These are phyloP conservation scores for Macroglossus sobrinus DNA, from an alignment of 2,113 vertebrate genomes.

Conservation along the genomic window DNA sequence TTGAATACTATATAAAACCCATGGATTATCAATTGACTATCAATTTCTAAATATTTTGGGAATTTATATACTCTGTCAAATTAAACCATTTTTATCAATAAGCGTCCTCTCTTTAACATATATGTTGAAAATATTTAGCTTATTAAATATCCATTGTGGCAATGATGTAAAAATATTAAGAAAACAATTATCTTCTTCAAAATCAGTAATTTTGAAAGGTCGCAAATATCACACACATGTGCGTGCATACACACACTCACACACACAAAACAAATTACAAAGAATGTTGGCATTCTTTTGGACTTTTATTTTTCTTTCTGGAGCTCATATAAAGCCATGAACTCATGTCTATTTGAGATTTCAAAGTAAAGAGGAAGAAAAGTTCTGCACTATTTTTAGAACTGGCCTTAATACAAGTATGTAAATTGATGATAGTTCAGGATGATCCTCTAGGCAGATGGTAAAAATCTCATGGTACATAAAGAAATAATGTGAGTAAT, in stretches of 20 bases:
- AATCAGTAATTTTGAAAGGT: not conserved
- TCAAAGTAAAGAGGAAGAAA: not conserved
- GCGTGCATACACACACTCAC: not conserved
- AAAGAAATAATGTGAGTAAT: conserved; percentile 27
- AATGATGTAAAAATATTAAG: not conserved
- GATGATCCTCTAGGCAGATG: conserved; percentile 6
- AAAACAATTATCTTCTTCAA: not conserved
- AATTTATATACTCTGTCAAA: not conserved
- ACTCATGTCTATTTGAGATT: not conserved
- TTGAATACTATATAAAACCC: not conserved
- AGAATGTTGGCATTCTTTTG: not conserved
- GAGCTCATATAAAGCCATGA: not conserved
- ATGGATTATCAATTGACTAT: not conserved
- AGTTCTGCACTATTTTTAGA: not conserved
- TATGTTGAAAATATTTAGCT: not conserved
- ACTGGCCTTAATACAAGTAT: not conserved
- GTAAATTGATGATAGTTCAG: not conserved
- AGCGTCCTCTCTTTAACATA: not conserved
- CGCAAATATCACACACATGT: not conserved
- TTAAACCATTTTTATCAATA: not conserved
- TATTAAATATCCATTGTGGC: not conserved
- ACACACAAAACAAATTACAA: not conserved
- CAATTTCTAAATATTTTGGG: not conserved
- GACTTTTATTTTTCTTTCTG: not conserved
- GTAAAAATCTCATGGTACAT: not conserved